phyloP scores from a whole-genome alignment of 2,113 vertebrate species.

The Epinephelus fuscoguttatus region DNA sequence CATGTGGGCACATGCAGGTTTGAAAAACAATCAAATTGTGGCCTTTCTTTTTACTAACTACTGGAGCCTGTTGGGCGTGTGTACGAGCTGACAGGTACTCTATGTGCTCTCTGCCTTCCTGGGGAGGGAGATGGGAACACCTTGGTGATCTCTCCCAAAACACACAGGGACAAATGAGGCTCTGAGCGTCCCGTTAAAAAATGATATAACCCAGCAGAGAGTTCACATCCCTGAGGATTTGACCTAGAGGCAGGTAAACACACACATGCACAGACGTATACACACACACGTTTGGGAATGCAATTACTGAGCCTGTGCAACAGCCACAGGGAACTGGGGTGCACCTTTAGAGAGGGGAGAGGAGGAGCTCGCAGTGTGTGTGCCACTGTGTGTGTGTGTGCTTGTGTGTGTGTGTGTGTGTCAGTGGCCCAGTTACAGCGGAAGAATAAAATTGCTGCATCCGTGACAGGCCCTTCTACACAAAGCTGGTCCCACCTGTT shows the following conservation, averaged over 20 bases:
- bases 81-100: slow-evolving; percentile 29
- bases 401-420: slow-evolving; percentile 48
- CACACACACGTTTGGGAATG: slow-evolving; percentile 27
- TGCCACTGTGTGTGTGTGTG: slow-evolving; percentile 34
- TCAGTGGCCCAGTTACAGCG: slow-evolving; percentile 74
- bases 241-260: slow-evolving; percentile 48
- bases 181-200: slow-evolving; percentile 70
- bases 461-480: slow-evolving; percentile 53
- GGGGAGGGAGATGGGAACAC: slow-evolving; percentile 36
- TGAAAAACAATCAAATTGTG: slow-evolving; percentile 35
- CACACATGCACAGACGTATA: slow-evolving; percentile 26
- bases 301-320: slow-evolving; percentile 62
- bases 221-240: slow-evolving; percentile 59
- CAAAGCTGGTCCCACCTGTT: slow-evolving; percentile 71
- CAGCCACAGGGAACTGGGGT: slow-evolving; percentile 44
- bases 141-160: slow-evolving; percentile 57
- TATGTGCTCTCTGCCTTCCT: not conserved
- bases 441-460: slow-evolving; percentile 63
- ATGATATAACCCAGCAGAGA: slow-evolving; percentile 63
- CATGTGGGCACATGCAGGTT: slow-evolving; percentile 16
- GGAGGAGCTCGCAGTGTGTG: slow-evolving; percentile 23
- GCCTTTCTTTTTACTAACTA: not conserved
- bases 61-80: not conserved
- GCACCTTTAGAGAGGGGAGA: slow-evolving; percentile 46
- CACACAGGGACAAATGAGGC: slow-evolving; percentile 73